Conservation (phyloP, 2,113 vertebrate genomes). For the Cervus canadensis region DNA sequence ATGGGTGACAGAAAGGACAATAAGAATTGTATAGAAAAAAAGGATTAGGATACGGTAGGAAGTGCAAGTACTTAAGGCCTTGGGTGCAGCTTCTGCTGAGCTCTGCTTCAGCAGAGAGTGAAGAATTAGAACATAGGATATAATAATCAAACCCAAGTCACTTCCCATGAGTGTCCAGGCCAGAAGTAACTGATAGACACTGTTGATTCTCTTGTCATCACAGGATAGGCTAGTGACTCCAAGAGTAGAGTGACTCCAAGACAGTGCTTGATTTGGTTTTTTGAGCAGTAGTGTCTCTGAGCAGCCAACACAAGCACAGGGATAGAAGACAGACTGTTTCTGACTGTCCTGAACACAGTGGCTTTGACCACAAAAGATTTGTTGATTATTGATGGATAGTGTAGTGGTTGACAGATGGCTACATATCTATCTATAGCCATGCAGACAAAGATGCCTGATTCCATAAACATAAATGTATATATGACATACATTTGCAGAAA, state of each 20-base stretch:
- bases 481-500: constrained; percentile 64
- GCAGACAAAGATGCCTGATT: constrained; percentile 51
- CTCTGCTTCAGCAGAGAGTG: constrained; percentile 45
- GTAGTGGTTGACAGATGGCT: constrained; percentile 26
- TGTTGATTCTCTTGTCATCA: constrained; percentile 40
- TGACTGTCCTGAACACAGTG: neutral
- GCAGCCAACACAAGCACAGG: neutral
- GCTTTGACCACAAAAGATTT: constrained; percentile 35
- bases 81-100: constrained; percentile 37
- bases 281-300: neutral
- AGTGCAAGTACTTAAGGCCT: constrained; percentile 47
- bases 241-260: constrained; percentile 32
- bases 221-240: constrained; percentile 46
- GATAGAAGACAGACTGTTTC: neutral
- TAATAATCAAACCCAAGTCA: constrained; percentile 32
- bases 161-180: constrained; percentile 47
- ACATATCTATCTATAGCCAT: constrained; percentile 59
- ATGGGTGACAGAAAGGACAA: constrained; percentile 31
- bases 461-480: constrained; percentile 42
- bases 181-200: constrained; percentile 19
- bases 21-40: constrained; percentile 18
- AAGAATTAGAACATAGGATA: constrained; percentile 46
- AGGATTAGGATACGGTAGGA: constrained; percentile 50
- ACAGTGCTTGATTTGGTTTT: neutral
- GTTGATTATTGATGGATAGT: constrained; percentile 33